These are phyloP conservation scores for Phylloscopus collybita DNA, from an alignment of 2,797 vertebrate species.

Conservation along the genomic window DNA sequence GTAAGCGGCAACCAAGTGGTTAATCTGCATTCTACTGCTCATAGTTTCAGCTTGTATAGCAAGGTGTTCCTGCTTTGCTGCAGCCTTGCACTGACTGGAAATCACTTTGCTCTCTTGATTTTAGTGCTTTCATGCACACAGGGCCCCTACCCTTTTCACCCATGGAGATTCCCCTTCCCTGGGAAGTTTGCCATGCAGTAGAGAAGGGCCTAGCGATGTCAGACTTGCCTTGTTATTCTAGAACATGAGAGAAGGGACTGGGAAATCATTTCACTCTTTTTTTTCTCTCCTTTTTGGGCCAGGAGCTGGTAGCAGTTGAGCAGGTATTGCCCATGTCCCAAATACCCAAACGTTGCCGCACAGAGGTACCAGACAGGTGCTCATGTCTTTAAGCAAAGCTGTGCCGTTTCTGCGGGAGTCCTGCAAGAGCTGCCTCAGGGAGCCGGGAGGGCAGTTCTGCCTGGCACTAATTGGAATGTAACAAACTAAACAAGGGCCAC, in stretches of 20 bases:
- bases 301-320: constrained; percentile 49
- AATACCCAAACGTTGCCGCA: not conserved
- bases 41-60: constrained; percentile 42
- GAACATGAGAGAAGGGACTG: not conserved
- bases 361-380: not conserved
- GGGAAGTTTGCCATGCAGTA: not conserved
- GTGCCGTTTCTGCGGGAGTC: not conserved
- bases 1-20: constrained; percentile 73
- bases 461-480: constrained; percentile 25
- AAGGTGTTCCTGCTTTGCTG: constrained; percentile 59
- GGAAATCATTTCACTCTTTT: not conserved
- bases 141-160: not conserved
- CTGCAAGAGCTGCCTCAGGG: constrained; percentile 1
- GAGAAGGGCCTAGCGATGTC: not conserved
- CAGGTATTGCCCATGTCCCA: not conserved
- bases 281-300: constrained; percentile 16
- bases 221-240: not conserved
- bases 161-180: not conserved
- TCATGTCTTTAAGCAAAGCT: constrained; percentile 1
- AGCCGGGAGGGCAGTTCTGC: not conserved
- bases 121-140: constrained; percentile 30
- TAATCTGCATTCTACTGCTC: constrained; percentile 71
- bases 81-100: constrained; percentile 53
- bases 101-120: constrained; percentile 54
- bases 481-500: not conserved